Base-by-base conservation (phyloP, 2,797 vertebrate genomes). In the Myripristis murdjan region DNA sequence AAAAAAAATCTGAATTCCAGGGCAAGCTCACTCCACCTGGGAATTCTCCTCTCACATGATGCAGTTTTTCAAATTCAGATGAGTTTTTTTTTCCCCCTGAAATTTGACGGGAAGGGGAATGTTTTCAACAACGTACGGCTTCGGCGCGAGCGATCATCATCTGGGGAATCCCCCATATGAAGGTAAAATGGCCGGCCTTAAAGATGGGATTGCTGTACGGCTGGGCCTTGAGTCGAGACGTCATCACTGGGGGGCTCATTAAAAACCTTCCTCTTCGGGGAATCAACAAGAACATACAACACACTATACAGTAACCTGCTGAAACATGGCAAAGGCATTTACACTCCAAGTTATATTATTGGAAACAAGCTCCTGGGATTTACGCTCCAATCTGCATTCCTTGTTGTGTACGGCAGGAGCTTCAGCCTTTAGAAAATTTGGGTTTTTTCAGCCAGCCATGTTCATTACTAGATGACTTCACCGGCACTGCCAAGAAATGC, bases 211-310 rank as follows among this genome's bases (percentile, higher is more conserved):
- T 69, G 63, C 59, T 74, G 56, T 26, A 75, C 57, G 79, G 56
- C 33, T 5, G 62, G 63, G 67, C 64, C 73, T 62, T 70, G 77
- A 84, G 81, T 83, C 58, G 64, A 67, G 72, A 77, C 85, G 70
- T 78, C 81, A 87, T 89, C 89, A 81, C 90, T 75, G 33, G 85
- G 87, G 89, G 85, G 43, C 84, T 93, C 81, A 91, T 93, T 93
- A 93, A 91, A 92, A 85, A 69, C 62, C 68, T 61, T 57, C 43
- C 39, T 75, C 87, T 82, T 85, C 26, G 23, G 87, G 80, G 87
- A 90, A 84, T 88, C 82, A 89, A 90, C 83, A 84, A 55, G 67
- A 79, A 75, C 55, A 73, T 69, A 62, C 54, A 62, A 28, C 46
- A 20, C 41, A 41, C 37, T 58, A 24, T 52, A 35, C 41, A 47